Percentiles rank a stretch among this genome's conserved stretches.
Conservation (phyloP, 1,140 invertebrate genomes). For the Trissolcus basalis region DNA sequence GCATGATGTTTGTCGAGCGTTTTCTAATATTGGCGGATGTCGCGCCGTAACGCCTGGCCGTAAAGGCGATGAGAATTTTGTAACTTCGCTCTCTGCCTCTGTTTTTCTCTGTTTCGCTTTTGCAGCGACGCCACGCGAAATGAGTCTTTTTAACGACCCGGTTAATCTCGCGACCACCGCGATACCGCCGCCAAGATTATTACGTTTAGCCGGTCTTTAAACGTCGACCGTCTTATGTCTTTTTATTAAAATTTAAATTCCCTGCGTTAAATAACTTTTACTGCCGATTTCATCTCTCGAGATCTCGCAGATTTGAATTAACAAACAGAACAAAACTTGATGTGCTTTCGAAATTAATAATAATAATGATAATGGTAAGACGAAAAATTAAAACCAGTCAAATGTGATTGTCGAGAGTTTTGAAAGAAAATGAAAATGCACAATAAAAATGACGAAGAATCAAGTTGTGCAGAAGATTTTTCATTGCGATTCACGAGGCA, state of each 20-base stretch:
- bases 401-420: too few species aligned
- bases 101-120: slow-evolving; percentile 40
- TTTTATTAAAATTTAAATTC: slow-evolving; percentile 39
- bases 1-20: slow-evolving; percentile 45
- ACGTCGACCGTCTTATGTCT: slow-evolving; percentile 23
- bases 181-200: slow-evolving; percentile 50
- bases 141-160: slow-evolving; percentile 54
- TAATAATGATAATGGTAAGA: too few species aligned
- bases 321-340: background rate
- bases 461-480: background rate
- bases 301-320: background rate
- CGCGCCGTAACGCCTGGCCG: slow-evolving; percentile 29
- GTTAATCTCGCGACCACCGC: slow-evolving; percentile 49
- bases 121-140: slow-evolving; percentile 44
- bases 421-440: too few species aligned
- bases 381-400: too few species aligned
- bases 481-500: slow-evolving; percentile 21
- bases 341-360: too few species aligned
- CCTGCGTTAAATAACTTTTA: slow-evolving; percentile 11
- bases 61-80: slow-evolving; percentile 52
- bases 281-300: slow-evolving; percentile 6
- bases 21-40: slow-evolving; percentile 50
- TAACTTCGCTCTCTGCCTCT: slow-evolving; percentile 25
- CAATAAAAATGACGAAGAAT: background rate
- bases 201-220: slow-evolving; percentile 42